These are phyloP conservation scores for Vultur gryphus DNA, from an alignment of 2,797 vertebrate genomes.

Conservation along the genomic window DNA sequence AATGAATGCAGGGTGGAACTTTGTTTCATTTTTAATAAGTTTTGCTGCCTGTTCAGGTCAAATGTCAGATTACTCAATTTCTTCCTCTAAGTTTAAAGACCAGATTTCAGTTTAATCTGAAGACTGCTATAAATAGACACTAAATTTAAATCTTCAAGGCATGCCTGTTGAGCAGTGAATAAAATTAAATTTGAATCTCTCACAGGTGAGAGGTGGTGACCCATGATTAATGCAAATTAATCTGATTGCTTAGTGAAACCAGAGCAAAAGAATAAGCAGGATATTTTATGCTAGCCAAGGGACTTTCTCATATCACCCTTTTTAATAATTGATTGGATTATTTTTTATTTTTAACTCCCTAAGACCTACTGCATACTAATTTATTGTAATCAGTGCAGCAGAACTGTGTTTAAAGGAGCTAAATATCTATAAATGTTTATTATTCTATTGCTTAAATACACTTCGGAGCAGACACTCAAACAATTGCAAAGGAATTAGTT, in stretches of 20 bases:
- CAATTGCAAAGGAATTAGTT: neutral
- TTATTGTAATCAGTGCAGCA: neutral
- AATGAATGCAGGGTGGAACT: neutral
- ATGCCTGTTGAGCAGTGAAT: slow-evolving; percentile 21
- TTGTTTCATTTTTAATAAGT: neutral
- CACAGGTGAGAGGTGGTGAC: slow-evolving; percentile 44
- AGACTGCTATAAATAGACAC: neutral
- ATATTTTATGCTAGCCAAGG: slow-evolving; percentile 20
- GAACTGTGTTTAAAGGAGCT: neutral
- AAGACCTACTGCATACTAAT: neutral
- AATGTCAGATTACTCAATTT: neutral
- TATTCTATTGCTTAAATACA: neutral
- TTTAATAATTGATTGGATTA: slow-evolving; percentile 33
- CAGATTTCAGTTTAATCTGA: slow-evolving; percentile 14
- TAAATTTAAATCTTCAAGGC: slow-evolving; percentile 17
- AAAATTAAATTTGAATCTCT: slow-evolving; percentile 52
- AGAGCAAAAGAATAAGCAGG: neutral
- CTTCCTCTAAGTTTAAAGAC: neutral
- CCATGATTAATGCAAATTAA: slow-evolving; percentile 54
- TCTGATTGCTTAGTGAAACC: slow-evolving; percentile 32
- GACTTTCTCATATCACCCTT: neutral
- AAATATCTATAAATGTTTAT: neutral
- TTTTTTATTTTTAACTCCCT: neutral
- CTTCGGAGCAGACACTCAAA: neutral
- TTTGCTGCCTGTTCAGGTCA: neutral